phyloP scores from a whole-genome alignment of 2,888 invertebrate species.

The Pandemis corylana region DNA sequence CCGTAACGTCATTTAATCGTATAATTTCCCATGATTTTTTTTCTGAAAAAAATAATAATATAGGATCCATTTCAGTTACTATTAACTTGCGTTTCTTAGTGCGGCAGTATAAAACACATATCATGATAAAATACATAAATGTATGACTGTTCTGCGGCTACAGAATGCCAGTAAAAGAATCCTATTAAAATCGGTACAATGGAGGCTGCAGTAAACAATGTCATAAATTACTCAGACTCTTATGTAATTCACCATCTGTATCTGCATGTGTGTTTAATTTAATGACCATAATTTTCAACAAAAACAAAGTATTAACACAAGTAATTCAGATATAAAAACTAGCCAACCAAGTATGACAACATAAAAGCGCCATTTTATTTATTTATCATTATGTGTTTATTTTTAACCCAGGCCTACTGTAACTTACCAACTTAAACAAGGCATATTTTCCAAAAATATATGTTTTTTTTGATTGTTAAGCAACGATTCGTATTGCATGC shows the following conservation, averaged over 20 bases:
- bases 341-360: too few species aligned
- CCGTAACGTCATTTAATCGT: background rate
- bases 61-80: background rate
- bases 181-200: background rate
- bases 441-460: background rate
- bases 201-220: too few species aligned
- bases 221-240: too few species aligned
- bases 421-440: background rate
- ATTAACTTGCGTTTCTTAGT: background rate
- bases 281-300: too few species aligned
- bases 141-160: background rate
- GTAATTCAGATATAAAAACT: too few species aligned
- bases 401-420: too few species aligned
- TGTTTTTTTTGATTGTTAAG: background rate
- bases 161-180: background rate
- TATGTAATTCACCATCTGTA: too few species aligned
- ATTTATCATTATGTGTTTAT: too few species aligned
- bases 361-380: too few species aligned
- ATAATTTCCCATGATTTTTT: background rate
- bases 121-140: background rate
- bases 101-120: background rate
- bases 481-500: conserved; percentile 41
- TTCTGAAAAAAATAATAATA: background rate
- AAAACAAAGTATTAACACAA: too few species aligned
- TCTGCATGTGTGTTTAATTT: too few species aligned